Evolutionary conservation across 2,113 vertebrate genomes (phyloP), one percentile per base, ranked within the genome.

Genomic region (Clarias magur): DNA sequence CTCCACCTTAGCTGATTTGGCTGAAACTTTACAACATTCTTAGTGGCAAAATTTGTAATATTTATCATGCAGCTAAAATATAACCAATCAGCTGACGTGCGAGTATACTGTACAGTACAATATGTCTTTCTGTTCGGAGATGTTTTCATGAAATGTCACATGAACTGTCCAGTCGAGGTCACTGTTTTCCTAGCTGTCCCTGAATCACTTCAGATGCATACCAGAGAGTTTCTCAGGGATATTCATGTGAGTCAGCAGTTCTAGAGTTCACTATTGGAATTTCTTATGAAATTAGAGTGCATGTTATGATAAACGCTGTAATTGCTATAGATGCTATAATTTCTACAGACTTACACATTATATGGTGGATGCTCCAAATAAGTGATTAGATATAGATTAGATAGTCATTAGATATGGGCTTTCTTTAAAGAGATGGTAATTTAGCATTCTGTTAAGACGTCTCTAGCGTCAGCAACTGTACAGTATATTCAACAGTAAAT

Each of bases 91-190:
- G n/a, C 54, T 30, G 78, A 19, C n/a, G 54, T 59, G 4, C 4
- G 2, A 19, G 27, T 30, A 80, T 59, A 48, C 42, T 48, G 42
- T 48, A 48, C 42, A 42, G 38, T 42, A 42, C 38, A 48, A 6
- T 48, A 6, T 48, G 5, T 48, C 48, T 23, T 48, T 59, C 5
- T 21, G 25, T 56, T 30, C 60, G 34, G 4, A 78, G 42, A 85
- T 11, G 17, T 62, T 78, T 68, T 68, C 30, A 34, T 68, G n/a
- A 68, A 67, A 48, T 79, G 84, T 63, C 34, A 57, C 67, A 76
- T 65, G 48, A 78, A 85, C 38, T 65, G 42, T 80, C 85, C 75
- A 80, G 65, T 80, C 76, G 79, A 80, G 62, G 85, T 67, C 53
- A 67, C n/a, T 68, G 30, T 78, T 85, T 85, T 65, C 75, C 34